phyloP scores from a whole-genome alignment of 1,140 invertebrate genomes.

The Streblospio benedicti region DNA sequence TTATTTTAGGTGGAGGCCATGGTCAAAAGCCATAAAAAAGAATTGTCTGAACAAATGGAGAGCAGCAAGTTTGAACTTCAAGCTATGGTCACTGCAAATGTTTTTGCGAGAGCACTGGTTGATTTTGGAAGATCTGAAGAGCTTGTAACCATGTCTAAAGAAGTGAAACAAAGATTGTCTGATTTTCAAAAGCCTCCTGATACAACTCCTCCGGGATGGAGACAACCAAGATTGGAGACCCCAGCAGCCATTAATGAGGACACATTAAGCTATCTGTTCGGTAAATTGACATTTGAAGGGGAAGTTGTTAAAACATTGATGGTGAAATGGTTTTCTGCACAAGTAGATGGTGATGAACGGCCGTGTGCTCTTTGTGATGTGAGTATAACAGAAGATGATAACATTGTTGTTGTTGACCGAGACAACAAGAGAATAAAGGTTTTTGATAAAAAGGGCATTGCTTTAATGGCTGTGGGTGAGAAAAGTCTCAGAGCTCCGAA shows the following conservation, averaged over 20 bases:
- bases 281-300: constrained; percentile 17
- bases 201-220: constrained; percentile 10
- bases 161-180: constrained; percentile 4
- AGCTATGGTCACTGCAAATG: constrained; percentile 2
- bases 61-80: constrained; percentile 6
- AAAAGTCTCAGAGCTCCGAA: constrained; percentile 11
- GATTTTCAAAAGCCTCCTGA: constrained; percentile 16
- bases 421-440: constrained; percentile 16
- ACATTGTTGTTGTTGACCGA: constrained; percentile 12
- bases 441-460: constrained; percentile 11
- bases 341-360: constrained; percentile 7
- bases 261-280: constrained; percentile 11
- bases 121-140: constrained; percentile 16
- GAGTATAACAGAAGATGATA: not conserved
- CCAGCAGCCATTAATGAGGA: not conserved
- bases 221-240: constrained; percentile 14
- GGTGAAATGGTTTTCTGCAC: constrained; percentile 10
- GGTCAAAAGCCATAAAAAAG: constrained; percentile 14
- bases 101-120: constrained; percentile 10
- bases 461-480: constrained; percentile 6
- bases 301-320: constrained; percentile 7
- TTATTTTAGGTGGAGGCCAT: constrained; percentile 16
- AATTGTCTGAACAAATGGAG: constrained; percentile 4
- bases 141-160: constrained; percentile 15
- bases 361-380: constrained; percentile 16